phyloP scores from a whole-genome alignment of 2,888 invertebrate genomes.

The Agrochola lychnidis region DNA sequence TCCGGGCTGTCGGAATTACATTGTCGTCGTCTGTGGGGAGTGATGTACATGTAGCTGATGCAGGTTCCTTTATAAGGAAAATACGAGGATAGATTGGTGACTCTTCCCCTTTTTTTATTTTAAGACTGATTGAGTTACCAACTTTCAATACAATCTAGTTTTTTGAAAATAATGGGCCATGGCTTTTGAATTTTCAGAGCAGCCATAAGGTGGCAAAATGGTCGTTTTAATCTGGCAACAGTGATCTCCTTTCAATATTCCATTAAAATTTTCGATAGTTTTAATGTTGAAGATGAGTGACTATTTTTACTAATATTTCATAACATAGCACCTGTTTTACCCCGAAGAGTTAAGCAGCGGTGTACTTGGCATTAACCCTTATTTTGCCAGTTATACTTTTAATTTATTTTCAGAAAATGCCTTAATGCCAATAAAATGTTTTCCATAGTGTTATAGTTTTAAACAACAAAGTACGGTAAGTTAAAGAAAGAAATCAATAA shows the following conservation, averaged over 20 bases:
- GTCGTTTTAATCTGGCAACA: background rate
- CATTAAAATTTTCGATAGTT: background rate
- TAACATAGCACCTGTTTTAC: too few species aligned
- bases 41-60: slow-evolving; percentile 24
- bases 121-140: background rate
- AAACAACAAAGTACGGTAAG: too few species aligned
- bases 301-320: background rate
- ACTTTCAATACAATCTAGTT: background rate
- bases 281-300: background rate
- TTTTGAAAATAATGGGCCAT: background rate
- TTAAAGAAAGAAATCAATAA: background rate
- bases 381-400: too few species aligned
- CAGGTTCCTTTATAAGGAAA: background rate
- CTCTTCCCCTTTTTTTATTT: background rate
- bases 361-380: too few species aligned
- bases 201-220: background rate
- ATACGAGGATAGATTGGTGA: slow-evolving; percentile 4
- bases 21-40: slow-evolving; percentile 40
- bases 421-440: too few species aligned
- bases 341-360: too few species aligned
- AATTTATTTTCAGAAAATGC: background rate
- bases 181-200: background rate
- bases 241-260: background rate
- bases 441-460: too few species aligned
- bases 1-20: slow-evolving; percentile 26